Percentiles rank a stretch among this genome's conserved stretches.
These are phyloP conservation scores for Chloroclysta siterata DNA, from an alignment of 2,888 invertebrate species.

Conservation along the genomic window DNA sequence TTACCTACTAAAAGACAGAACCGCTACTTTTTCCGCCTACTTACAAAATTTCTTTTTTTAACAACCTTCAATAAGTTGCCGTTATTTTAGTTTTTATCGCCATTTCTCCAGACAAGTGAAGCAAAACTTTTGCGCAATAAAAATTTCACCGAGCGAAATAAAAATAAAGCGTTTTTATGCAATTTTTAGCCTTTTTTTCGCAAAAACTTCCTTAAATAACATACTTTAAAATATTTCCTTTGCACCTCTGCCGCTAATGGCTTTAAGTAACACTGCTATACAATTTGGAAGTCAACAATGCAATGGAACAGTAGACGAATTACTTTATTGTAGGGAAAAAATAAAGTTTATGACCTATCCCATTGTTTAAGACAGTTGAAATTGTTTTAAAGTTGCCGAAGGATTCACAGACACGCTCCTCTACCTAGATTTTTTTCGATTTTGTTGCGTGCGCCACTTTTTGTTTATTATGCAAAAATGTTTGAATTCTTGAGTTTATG, in stretches of 20 bases:
- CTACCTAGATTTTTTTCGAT: slow-evolving; percentile 43
- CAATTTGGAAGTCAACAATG: slow-evolving; percentile 79
- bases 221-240: slow-evolving; percentile 47
- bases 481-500: slow-evolving; percentile 47
- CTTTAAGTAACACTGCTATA: slow-evolving; percentile 59
- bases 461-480: slow-evolving; percentile 59
- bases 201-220: slow-evolving; percentile 52
- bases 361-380: slow-evolving; percentile 59
- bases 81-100: slow-evolving; percentile 47
- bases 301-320: slow-evolving; percentile 76
- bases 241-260: slow-evolving; percentile 71
- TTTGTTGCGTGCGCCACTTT: slow-evolving; percentile 56
- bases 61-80: slow-evolving; percentile 24
- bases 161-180: slow-evolving; percentile 68
- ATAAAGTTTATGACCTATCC: slow-evolving; percentile 65
- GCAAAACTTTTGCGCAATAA: slow-evolving; percentile 62
- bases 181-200: slow-evolving; percentile 59
- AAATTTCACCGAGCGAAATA: slow-evolving; percentile 56
- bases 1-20: slow-evolving; percentile 8
- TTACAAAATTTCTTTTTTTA: slow-evolving; percentile 16
- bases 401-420: slow-evolving; percentile 49
- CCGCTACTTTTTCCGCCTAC: slow-evolving; percentile 9
- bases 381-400: slow-evolving; percentile 70
- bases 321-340: slow-evolving; percentile 75
- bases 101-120: slow-evolving; percentile 54